Evolutionary conservation across 2,888 invertebrate species (phyloP).

Genomic region (Drosophila longiperda): DNA sequence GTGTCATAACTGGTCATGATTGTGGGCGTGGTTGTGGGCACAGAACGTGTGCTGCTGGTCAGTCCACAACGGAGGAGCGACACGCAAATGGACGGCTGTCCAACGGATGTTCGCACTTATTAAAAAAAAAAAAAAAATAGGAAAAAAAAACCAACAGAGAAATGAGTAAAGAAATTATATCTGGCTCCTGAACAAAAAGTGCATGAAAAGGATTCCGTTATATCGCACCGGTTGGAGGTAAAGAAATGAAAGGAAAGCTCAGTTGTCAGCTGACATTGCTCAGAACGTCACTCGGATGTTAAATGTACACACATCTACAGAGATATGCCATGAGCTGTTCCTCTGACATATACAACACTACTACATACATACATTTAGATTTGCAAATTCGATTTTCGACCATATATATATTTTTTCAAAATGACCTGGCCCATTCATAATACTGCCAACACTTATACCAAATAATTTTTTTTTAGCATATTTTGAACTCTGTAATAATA

Average conservation of each 20-base stretch:
- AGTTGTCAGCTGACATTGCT: conserved; percentile 12
- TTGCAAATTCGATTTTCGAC: neutral
- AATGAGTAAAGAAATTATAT: conserved; percentile 35
- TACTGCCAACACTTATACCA: too few species aligned
- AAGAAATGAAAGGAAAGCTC: conserved; percentile 5
- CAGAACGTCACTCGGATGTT: conserved; percentile 1
- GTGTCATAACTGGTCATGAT: conserved; percentile 41
- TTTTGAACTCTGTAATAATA: too few species aligned
- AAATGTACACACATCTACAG: neutral
- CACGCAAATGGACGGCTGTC: conserved; percentile 39
- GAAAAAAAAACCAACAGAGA: conserved; percentile 20
- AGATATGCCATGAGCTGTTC: neutral
- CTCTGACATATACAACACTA: too few species aligned
- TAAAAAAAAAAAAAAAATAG: conserved; percentile 7
- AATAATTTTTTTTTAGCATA: too few species aligned
- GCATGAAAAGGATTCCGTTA: conserved; percentile 29
- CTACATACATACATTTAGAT: neutral
- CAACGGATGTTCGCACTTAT: conserved; percentile 39
- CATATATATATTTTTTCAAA: neutral
- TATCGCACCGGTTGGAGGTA: conserved; percentile 10
- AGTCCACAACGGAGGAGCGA: conserved; percentile 44
- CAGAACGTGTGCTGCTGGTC: conserved; percentile 25
- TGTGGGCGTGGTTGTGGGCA: conserved; percentile 34
- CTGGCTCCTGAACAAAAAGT: conserved; percentile 50
- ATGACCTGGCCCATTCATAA: too few species aligned